phyloP scores from a whole-genome alignment of 1,140 invertebrate species.

The Hyphantria cunea region DNA sequence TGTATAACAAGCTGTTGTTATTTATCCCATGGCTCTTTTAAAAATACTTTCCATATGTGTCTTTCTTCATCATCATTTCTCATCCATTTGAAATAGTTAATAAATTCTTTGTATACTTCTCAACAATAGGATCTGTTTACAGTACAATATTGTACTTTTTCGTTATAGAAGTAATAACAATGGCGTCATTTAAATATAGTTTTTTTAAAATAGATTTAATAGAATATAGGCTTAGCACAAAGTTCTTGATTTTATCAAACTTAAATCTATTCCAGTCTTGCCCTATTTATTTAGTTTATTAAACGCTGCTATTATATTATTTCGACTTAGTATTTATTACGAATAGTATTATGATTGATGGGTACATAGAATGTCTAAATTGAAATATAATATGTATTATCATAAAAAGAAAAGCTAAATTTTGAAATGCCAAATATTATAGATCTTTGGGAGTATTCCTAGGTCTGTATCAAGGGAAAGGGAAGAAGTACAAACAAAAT shows the following conservation, averaged over 20 bases:
- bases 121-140: too few relatives aligned
- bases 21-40: not conserved
- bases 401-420: too few relatives aligned
- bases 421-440: slow-evolving; percentile 17
- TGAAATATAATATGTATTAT: too few relatives aligned
- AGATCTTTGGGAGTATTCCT: slow-evolving; percentile 12
- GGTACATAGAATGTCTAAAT: not conserved
- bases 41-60: too few relatives aligned
- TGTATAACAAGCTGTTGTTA: not conserved
- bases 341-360: not conserved
- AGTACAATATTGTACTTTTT: too few relatives aligned
- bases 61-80: too few relatives aligned
- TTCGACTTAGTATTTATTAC: slow-evolving; percentile 6
- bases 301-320: not conserved
- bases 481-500: slow-evolving; percentile 29
- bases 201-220: too few relatives aligned
- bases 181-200: too few relatives aligned
- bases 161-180: too few relatives aligned
- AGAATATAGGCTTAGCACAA: not conserved
- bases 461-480: slow-evolving; percentile 5
- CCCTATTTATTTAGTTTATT: not conserved
- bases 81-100: too few relatives aligned
- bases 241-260: not conserved
- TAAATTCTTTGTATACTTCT: too few relatives aligned
- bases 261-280: not conserved